phyloP scores from a whole-genome alignment of 2,113 vertebrate genomes.

The Polyodon spathula region DNA sequence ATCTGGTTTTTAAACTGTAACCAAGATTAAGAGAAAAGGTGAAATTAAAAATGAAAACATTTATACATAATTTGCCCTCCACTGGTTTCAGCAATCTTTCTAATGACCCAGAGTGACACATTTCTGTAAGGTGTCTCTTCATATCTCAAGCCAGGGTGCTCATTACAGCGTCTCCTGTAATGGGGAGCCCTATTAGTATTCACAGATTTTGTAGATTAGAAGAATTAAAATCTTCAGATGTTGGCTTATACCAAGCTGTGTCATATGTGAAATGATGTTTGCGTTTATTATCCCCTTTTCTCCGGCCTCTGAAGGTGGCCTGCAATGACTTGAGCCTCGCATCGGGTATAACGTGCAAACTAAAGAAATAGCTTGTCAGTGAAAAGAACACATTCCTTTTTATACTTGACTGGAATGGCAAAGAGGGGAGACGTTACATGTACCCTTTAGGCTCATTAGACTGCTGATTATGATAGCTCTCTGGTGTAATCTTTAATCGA shows the following conservation, averaged over 20 bases:
- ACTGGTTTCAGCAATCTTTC: slow-evolving; percentile 73
- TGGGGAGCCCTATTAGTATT: slow-evolving; percentile 85
- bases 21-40: no score
- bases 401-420: slow-evolving; percentile 84
- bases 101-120: slow-evolving; percentile 75
- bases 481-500: slow-evolving; percentile 99
- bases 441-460: slow-evolving; percentile 94
- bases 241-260: slow-evolving; percentile 78
- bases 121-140: slow-evolving; percentile 79
- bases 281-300: slow-evolving; percentile 74
- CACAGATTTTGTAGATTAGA: slow-evolving; percentile 81
- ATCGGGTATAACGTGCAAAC: slow-evolving; percentile 75
- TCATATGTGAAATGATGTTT: slow-evolving; percentile 78
- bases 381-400: slow-evolving; percentile 78
- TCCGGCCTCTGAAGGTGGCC: slow-evolving; percentile 73
- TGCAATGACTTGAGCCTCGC: slow-evolving; percentile 77
- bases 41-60: slow-evolving; percentile 9
- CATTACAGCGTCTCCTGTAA: slow-evolving; percentile 83
- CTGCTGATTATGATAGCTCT: slow-evolving; percentile 97
- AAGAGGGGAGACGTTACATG: slow-evolving; percentile 79
- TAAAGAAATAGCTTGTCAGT: slow-evolving; percentile 77
- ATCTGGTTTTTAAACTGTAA: no score
- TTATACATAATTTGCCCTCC: slow-evolving; percentile 76
- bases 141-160: slow-evolving; percentile 77
- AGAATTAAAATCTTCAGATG: slow-evolving; percentile 83